These are phyloP conservation scores for Ruditapes philippinarum DNA, from an alignment of 1,140 invertebrate genomes.

Conservation along the genomic window DNA sequence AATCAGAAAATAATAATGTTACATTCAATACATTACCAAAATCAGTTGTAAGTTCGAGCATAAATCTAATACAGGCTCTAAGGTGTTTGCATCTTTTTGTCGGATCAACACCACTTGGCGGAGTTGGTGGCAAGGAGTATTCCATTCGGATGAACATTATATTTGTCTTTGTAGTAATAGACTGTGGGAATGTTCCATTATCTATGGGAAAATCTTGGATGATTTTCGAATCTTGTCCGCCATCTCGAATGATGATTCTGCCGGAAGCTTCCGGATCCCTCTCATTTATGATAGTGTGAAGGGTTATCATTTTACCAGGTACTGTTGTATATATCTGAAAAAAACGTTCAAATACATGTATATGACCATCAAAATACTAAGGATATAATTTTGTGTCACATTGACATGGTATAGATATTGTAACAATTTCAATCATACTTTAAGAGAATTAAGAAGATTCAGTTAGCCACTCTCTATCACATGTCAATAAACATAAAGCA, in stretches of 20 bases:
- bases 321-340: slow-evolving; percentile 79
- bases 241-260: slow-evolving; percentile 78
- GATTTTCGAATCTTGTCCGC: not conserved
- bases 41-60: slow-evolving; percentile 76
- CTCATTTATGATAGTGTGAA: slow-evolving; percentile 84
- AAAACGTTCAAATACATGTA: too few species aligned
- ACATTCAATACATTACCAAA: slow-evolving; percentile 70
- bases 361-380: too few species aligned
- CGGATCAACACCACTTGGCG: slow-evolving; percentile 40
- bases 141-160: slow-evolving; percentile 75
- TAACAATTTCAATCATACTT: too few species aligned
- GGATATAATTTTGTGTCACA: too few species aligned
- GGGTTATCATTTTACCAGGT: slow-evolving; percentile 74
- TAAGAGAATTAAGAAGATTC: too few species aligned
- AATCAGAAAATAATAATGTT: too few species aligned
- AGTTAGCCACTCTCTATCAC: too few species aligned
- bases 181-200: slow-evolving; percentile 85
- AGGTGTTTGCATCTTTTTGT: slow-evolving; percentile 75
- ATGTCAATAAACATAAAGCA: too few species aligned
- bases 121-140: slow-evolving; percentile 71
- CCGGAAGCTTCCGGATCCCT: slow-evolving; percentile 79
- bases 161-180: slow-evolving; percentile 78
- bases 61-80: slow-evolving; percentile 81
- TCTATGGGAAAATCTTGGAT: slow-evolving; percentile 72
- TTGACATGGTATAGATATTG: too few species aligned